phyloP scores from a whole-genome alignment of 2,888 invertebrate genomes.

The Ceriagrion tenellum region DNA sequence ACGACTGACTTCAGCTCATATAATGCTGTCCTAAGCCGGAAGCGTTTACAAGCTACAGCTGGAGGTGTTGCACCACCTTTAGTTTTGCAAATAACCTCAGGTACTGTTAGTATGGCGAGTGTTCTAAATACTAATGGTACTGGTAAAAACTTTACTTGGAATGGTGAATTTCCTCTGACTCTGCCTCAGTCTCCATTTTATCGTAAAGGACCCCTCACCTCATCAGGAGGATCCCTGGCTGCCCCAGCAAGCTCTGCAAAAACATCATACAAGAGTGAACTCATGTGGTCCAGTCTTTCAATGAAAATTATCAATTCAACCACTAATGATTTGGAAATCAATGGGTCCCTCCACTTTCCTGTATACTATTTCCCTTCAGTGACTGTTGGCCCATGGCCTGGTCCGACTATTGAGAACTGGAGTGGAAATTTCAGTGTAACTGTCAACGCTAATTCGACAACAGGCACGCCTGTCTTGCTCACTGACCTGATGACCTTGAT shows the following conservation, averaged over 20 bases:
- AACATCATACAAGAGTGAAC: background rate
- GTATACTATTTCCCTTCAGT: background rate
- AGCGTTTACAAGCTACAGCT: background rate
- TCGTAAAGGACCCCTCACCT: background rate
- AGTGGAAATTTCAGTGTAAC: constrained; percentile 48
- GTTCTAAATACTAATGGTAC: background rate
- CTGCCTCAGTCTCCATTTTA: background rate
- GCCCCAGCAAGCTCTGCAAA: constrained; percentile 34
- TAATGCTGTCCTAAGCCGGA: background rate
- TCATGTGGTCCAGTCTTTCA: constrained; percentile 20
- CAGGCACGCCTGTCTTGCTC: background rate
- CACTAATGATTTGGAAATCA: constrained; percentile 13
- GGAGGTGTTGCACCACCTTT: background rate
- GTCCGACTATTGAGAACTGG: background rate
- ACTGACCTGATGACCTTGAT: background rate
- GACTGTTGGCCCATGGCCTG: background rate
- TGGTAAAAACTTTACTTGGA: background rate
- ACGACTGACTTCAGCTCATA: background rate
- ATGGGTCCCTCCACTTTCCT: constrained; percentile 28
- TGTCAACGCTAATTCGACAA: background rate
- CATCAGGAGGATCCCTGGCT: constrained; percentile 14
- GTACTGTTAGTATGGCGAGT: background rate
- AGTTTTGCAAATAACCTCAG: background rate
- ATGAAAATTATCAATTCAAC: background rate
- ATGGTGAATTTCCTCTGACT: background rate